Conservation (phyloP, 1,140 invertebrate species). For the Neomicropteryx cornuta region DNA sequence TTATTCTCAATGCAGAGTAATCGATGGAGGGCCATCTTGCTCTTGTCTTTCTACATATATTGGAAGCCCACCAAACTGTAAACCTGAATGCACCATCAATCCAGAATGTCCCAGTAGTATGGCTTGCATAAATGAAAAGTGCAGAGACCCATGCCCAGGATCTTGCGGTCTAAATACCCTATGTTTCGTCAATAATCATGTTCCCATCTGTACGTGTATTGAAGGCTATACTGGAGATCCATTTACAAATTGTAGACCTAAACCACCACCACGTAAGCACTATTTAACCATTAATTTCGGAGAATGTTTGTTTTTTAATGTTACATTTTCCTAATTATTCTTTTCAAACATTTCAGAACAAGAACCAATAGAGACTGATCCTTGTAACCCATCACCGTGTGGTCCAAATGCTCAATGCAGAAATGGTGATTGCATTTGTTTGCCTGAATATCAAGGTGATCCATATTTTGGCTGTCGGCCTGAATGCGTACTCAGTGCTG, state of each 20-base stretch:
- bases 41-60: slow-evolving; percentile 50
- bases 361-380: slow-evolving; percentile 36
- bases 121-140: slow-evolving; percentile 55
- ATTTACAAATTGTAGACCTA: slow-evolving; percentile 48
- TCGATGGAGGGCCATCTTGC: slow-evolving; percentile 48
- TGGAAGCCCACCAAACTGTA: slow-evolving; percentile 58
- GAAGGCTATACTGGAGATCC: slow-evolving; percentile 60
- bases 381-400: slow-evolving; percentile 60
- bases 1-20: slow-evolving; percentile 53
- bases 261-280: slow-evolving; percentile 40
- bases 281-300: not conserved
- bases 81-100: slow-evolving; percentile 57
- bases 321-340: too few species aligned
- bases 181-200: slow-evolving; percentile 53
- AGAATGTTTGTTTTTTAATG: not conserved
- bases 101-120: slow-evolving; percentile 48
- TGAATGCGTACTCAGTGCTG: slow-evolving; percentile 66
- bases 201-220: slow-evolving; percentile 52
- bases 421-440: slow-evolving; percentile 50
- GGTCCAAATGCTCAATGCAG: slow-evolving; percentile 50
- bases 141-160: slow-evolving; percentile 61
- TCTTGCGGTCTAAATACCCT: slow-evolving; percentile 53
- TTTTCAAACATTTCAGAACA: slow-evolving; percentile 28
- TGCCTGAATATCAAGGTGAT: slow-evolving; percentile 55
- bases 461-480: slow-evolving; percentile 64